Evolutionary conservation across 2,113 vertebrate genomes (phyloP).

Genomic region (Trogon surrucura): DNA sequence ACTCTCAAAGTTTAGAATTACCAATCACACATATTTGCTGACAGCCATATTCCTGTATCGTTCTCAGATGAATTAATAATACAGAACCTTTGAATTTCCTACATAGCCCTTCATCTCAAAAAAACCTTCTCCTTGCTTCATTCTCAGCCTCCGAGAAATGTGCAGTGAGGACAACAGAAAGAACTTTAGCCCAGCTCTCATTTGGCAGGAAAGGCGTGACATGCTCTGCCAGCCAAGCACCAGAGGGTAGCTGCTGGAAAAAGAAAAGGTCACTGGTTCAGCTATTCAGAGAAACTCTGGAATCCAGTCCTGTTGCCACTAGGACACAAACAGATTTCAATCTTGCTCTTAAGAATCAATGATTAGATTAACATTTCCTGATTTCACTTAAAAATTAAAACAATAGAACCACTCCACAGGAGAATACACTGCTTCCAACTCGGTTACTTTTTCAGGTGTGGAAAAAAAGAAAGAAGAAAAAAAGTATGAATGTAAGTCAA

Average conservation of each 20-base stretch:
- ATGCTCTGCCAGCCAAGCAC: neutral
- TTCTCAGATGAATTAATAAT: neutral
- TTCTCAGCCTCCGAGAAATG: neutral
- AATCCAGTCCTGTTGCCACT: neutral
- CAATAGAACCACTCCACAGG: neutral
- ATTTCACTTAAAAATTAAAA: neutral
- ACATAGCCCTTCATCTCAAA: neutral
- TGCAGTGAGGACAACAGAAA: neutral
- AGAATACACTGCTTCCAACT: neutral
- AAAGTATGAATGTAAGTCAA: neutral
- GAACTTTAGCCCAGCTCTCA: neutral
- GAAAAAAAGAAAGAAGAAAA: neutral
- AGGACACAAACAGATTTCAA: neutral
- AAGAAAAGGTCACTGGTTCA: neutral
- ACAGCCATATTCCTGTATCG: neutral
- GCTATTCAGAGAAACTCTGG: neutral
- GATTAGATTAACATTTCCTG: neutral
- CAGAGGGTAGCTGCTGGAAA: neutral
- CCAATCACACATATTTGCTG: neutral
- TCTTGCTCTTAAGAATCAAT: neutral
- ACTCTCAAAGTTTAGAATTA: neutral
- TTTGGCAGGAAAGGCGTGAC: neutral
- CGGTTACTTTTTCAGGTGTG: neutral
- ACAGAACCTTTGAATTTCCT: neutral
- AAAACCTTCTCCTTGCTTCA: neutral